Evolutionary conservation across 2,797 vertebrate species (phyloP), one percentile per base, ranked within the genome.

Genomic region (Cynopterus sphinx): DNA sequence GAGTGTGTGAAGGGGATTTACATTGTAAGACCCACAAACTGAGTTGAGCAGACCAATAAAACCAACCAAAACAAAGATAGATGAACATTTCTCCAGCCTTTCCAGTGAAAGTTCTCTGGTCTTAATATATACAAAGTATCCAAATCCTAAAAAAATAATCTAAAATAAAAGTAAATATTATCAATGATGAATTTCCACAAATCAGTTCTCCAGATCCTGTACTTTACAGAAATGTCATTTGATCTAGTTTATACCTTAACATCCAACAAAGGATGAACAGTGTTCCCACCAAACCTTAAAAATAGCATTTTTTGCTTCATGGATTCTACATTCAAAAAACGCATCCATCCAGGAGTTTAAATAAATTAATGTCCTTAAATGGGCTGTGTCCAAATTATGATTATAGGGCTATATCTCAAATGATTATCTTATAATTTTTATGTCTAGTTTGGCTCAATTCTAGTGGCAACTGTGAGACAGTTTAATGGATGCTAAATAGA

Each of bases 171-270:
- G 77, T 59, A 78, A 75, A 49, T 57, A 33, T 51, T 63, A 75
- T 89, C 57, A 74, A 46, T 61, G 65, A 94, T 31, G n/a, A 31
- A 84, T 91, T 93, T 96, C 49, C 26, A 43, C 10, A n/a, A 75
- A 55, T 63, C 15, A 9, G 13, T 81, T 89, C 24, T 84, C 41
- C 36, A 5, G 59, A 57, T 53, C 9, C 22, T 53, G 86, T 46
- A 31, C 33, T 87, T 75, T 87, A 11, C 31, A 79, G 78, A 96
- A 71, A 73, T 21, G 28, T 85, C 74, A 51, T 65, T 57, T 77
- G 31, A 39, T 81, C 28, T 16, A 59, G 24, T 55, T 90, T 74
- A 33, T 67, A 51, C 22, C 70, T 91, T 75, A 73, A 88, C 9
- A n/a, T 11, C 10, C 16, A 68, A 8, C 24, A 10, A 10, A 70